Base-by-base conservation (phyloP, 2,888 invertebrate species). In the Drosophila melanosoma region DNA sequence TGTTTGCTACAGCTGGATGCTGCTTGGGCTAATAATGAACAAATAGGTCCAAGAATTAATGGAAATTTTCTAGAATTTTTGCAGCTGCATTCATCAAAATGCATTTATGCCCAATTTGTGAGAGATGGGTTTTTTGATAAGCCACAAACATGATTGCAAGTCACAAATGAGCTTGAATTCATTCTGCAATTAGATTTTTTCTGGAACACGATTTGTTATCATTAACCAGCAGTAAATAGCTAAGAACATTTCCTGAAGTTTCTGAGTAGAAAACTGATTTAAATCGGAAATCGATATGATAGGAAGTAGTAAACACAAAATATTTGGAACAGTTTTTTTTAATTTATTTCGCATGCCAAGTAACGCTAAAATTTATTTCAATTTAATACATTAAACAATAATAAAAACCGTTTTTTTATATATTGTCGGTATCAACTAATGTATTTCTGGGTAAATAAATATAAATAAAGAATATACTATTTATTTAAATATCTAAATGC, bases 1-100 rank as follows among this genome's bases (percentile, higher is more conserved):
- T 49, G 68, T 54, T 58, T 73, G 49, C 56, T 40, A n/a, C 49
- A 36, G 10, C 23, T 42, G 35, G 36, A 32, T 35, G 29, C 58
- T 54, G n/a, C 33, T 60, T 54, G 45, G 35, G 38, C 53, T 60
- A 70, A 64, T 68, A 75, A 64, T 62, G 60, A 56, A 69, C 67
- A 76, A 63, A 65, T 77, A 79, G 75, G 42, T 48, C 20, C 52
- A 74, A 60, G 75, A 57, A 69, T 74, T 74, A 66, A 75, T 77
- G 76, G 48, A 75, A 51, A 69, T 75, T 51, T 38, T 32, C 42
- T 49, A 59, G 61, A 61, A 74, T 69, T 69, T 56, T 51, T 26
- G 62, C 65, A 69, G 69, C 59, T 63, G 62, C 69, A 69, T 64
- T 62, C 36, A 76, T 58, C 74, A 63, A 61, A 69, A 42, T 60